Evolutionary conservation across 2,888 invertebrate species (phyloP).

Genomic region (Amphipyra tragopoginis): DNA sequence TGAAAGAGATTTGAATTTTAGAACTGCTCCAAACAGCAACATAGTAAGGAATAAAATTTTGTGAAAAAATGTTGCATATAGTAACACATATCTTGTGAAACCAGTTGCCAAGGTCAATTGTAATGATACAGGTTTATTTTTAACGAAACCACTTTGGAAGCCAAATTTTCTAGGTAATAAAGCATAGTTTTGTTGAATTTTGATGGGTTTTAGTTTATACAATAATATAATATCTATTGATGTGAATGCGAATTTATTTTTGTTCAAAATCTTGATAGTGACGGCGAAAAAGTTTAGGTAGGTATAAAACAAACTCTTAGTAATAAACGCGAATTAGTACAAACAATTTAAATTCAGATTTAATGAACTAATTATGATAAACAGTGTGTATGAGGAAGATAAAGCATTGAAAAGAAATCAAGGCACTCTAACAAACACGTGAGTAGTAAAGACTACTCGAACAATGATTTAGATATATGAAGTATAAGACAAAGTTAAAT

Average conservation of each 20-base stretch:
- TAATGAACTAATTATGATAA: too few species aligned
- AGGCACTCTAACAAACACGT: too few species aligned
- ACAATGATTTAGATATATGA: too few species aligned
- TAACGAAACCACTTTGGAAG: constrained; percentile 58
- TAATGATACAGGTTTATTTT: constrained; percentile 59
- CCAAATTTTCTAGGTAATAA: constrained; percentile 61
- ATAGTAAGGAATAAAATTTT: constrained; percentile 38
- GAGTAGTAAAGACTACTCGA: too few species aligned
- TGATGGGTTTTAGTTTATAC: constrained; percentile 41
- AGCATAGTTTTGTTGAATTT: constrained; percentile 55
- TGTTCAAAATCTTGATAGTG: background rate
- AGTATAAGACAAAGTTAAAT: too few species aligned
- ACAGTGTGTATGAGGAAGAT: too few species aligned
- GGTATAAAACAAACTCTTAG: background rate
- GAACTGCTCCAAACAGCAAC: background rate
- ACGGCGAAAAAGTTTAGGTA: background rate
- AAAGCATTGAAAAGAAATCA: too few species aligned
- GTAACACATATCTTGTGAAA: constrained; percentile 51
- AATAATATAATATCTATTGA: constrained; percentile 23
- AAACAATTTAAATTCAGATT: too few species aligned
- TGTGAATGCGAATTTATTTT: constrained; percentile 10
- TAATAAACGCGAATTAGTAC: too few species aligned
- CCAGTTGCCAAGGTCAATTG: constrained; percentile 56
- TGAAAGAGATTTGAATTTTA: background rate
- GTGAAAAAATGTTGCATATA: constrained; percentile 58